A percentile compares a stretch with the other conserved stretches of the same genome.
Conservation (phyloP, 2,888 invertebrate genomes). For the Andricus quercusramuli region DNA sequence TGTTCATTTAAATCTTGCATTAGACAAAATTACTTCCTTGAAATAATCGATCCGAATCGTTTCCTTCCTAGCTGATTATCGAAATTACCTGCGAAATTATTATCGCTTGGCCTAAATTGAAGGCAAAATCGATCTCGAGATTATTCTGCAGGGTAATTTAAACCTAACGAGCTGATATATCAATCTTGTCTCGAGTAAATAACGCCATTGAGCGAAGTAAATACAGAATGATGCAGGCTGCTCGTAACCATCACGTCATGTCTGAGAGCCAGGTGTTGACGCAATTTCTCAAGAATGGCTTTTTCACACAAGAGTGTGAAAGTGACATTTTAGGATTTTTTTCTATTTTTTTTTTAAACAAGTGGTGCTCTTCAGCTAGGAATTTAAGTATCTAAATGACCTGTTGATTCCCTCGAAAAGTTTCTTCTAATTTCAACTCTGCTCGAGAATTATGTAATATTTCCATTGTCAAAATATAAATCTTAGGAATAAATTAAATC, state of each 20-base stretch:
- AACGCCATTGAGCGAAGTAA: slow-evolving; percentile 1
- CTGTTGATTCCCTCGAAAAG: slow-evolving; percentile 3
- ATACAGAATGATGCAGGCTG: neutral
- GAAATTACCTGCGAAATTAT: slow-evolving; percentile 19
- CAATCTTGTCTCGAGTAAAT: slow-evolving; percentile 16
- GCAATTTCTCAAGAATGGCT: neutral
- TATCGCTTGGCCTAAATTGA: neutral
- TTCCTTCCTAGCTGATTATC: neutral
- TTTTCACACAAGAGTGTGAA: neutral
- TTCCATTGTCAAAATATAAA: no score
- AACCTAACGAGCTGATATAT: slow-evolving; percentile 8
- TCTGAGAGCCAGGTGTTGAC: slow-evolving; percentile 3
- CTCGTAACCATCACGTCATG: slow-evolving; percentile 27
- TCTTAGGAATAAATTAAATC: neutral
- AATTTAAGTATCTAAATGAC: neutral
- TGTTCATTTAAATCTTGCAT: neutral
- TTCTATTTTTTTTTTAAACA: neutral
- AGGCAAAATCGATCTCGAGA: slow-evolving; percentile 31
- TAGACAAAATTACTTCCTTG: neutral
- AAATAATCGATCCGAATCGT: neutral
- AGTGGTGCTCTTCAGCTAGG: neutral
- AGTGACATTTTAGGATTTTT: neutral
- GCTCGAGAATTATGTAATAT: no score
- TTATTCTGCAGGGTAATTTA: slow-evolving; percentile 12
- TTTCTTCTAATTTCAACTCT: neutral